phyloP scores from a whole-genome alignment of 2,113 vertebrate genomes.

The Psittacula cyanocephala region DNA sequence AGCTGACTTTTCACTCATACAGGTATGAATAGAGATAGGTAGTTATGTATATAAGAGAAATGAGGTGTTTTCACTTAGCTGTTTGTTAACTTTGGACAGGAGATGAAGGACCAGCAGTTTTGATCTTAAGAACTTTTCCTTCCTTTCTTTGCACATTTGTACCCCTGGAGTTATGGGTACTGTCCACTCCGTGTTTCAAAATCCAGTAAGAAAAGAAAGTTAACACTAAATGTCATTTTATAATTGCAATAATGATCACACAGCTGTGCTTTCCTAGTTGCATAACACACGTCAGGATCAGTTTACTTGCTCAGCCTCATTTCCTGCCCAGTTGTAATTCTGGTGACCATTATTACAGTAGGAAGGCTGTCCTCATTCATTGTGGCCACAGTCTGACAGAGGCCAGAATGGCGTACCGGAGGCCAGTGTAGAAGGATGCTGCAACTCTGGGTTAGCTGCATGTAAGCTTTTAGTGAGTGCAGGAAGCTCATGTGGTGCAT shows the following conservation, averaged over 20 bases:
- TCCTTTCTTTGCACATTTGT: background rate
- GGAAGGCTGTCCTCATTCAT: slow-evolving; percentile 30
- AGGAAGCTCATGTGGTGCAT: fast-evolving
- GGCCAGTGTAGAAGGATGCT: background rate
- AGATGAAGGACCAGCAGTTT: background rate
- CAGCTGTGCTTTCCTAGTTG: slow-evolving; percentile 70
- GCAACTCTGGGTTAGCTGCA: background rate
- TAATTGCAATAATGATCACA: slow-evolving; percentile 75
- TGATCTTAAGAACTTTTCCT: background rate
- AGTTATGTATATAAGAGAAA: background rate
- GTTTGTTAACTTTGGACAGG: background rate
- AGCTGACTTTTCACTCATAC: background rate
- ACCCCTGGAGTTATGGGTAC: background rate
- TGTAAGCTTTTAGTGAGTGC: background rate
- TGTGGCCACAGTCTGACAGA: background rate
- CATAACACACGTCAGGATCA: slow-evolving; percentile 62
- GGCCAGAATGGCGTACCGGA: background rate
- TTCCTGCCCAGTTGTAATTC: slow-evolving; percentile 64
- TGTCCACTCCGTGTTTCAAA: slow-evolving; percentile 4
- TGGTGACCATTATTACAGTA: slow-evolving; percentile 46
- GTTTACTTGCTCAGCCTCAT: slow-evolving; percentile 64
- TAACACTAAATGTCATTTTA: slow-evolving; percentile 67
- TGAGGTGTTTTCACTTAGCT: background rate
- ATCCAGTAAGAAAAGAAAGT: slow-evolving; percentile 63
- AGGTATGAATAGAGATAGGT: background rate